Base-by-base conservation (phyloP, 1,140 invertebrate genomes). In the Drosophila cardini region DNA sequence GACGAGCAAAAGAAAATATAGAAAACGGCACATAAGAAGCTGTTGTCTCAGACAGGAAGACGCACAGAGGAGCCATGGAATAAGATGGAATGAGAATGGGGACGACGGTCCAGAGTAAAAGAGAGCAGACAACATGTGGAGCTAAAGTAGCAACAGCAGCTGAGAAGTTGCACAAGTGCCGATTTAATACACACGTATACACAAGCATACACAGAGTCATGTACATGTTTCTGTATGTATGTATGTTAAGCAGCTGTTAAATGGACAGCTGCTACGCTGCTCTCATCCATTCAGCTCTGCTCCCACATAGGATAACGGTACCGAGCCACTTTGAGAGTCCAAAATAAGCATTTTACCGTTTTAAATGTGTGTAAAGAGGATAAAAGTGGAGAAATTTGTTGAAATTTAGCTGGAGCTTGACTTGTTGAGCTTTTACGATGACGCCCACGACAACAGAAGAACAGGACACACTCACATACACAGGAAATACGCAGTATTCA, bases 151-250 rank as follows among this genome's bases (percentile, higher is more conserved):
- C 40, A 40, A 21, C 32, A 62, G 58, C 48, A 67, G 62, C 32
- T 48, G 43, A 77, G 72, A 86, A 85, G 78, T 81, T 86, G 82
- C 81, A 81, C 78, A 86, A 86, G 71, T 86, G 82, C 83, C 60
- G 67, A 63, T 72, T 76, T 76, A 81, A 76, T 55, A 57, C 57
- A 32, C 42, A 78, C 62, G 68, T 18, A 60, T 38, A 71, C 46
- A 64, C 16, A 62, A 11, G 32, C 16, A n/a, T n/a, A 50, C 42
- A 62, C 8, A 46, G 32, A 73, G 7, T 38, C 26, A 50, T 26
- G 56, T 30, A 55, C 26, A 42, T 21, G 56, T 13, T 6, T n/a
- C 32, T 43, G 15, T 26, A 50, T 45, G 60, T 75, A 50, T 45
- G 60, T 75, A 79, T 70, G 81, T 77, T 84, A 80, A 84, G 76